Base-by-base conservation (phyloP, 2,888 invertebrate species). In the Spodoptera picta region DNA sequence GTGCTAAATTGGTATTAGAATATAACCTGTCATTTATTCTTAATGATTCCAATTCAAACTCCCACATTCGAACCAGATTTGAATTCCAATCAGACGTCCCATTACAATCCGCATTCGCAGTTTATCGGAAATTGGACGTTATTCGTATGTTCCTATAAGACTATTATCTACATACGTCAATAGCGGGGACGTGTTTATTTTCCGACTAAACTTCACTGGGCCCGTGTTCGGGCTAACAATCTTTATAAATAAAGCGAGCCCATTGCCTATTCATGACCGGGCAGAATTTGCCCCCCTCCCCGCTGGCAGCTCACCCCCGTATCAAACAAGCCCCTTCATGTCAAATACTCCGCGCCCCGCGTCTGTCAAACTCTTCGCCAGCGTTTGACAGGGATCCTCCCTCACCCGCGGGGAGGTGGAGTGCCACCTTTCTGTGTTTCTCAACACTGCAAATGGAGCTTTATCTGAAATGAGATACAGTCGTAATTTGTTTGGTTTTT, bases 251-350 rank as follows among this genome's bases (percentile, higher is more conserved):
- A 93, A 92, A 93, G 92, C 92, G 90, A 89, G 87, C 92, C 93
- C 94, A 94, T 94, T 93, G 94, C 94, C 93, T 94, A 94, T 94
- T 94, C 94, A 94, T 94, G 94, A 94, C 93, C 92, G 92, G 92
- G 93, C 93, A 92, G 88, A 94, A 92, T 94, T 93, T 80, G 76
- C 89, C 90, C 72, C 89, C 88, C 88, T 87, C 87, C 86, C 84
- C 86, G 85, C 89, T 87, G 88, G 83, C 87, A 86, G 88, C 76
- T 88, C 89, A 86, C 91, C 92, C 92, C 93, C 92, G 93, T 92
- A 93, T 94, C 93, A 94, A 94, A 93, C 93, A 92, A 93, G 94
- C 93, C 94, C 94, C 94, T 94, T 94, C 94, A 94, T 92, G 94
- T 94, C 94, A 94, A 94, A 94, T 92, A 92, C 94, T 93, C 93